Evolutionary conservation across 2,113 vertebrate species (phyloP).

Genomic region (Perca schrenkii): DNA sequence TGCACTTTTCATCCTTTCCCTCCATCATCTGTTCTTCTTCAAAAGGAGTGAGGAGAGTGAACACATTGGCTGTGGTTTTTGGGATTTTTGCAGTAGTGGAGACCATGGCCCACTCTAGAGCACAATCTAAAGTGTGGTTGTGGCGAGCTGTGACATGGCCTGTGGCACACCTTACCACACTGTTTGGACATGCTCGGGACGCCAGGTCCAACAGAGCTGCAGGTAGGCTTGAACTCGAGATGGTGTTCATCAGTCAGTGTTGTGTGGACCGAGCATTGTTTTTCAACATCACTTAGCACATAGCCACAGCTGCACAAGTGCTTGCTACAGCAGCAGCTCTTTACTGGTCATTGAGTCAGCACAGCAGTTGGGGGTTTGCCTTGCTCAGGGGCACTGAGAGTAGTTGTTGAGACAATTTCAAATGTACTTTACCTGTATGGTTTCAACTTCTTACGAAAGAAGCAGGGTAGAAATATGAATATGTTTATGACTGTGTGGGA

Average conservation of each 20-base stretch:
- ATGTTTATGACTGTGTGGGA: neutral
- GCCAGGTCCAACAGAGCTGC: slow-evolving; percentile 24
- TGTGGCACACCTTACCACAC: slow-evolving; percentile 21
- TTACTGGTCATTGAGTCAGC: neutral
- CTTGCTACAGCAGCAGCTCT: neutral
- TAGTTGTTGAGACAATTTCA: neutral
- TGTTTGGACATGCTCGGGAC: slow-evolving; percentile 38
- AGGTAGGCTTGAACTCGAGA: slow-evolving; percentile 50
- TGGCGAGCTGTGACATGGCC: slow-evolving; percentile 54
- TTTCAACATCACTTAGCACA: neutral
- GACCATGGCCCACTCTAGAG: slow-evolving; percentile 51
- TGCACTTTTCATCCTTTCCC: slow-evolving; percentile 20
- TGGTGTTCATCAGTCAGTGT: neutral
- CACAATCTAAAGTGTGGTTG: slow-evolving; percentile 40
- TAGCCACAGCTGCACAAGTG: neutral
- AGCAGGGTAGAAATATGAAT: neutral
- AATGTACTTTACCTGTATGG: neutral
- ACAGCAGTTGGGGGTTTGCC: neutral
- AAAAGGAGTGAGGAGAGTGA: slow-evolving; percentile 3
- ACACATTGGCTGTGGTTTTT: neutral
- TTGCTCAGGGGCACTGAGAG: neutral
- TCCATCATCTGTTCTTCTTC: slow-evolving; percentile 14
- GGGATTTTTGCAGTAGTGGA: neutral
- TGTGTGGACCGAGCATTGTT: neutral
- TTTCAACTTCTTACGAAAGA: neutral